Evolutionary conservation across 2,888 invertebrate genomes (phyloP).

Genomic region (Xestia rhomboidea): DNA sequence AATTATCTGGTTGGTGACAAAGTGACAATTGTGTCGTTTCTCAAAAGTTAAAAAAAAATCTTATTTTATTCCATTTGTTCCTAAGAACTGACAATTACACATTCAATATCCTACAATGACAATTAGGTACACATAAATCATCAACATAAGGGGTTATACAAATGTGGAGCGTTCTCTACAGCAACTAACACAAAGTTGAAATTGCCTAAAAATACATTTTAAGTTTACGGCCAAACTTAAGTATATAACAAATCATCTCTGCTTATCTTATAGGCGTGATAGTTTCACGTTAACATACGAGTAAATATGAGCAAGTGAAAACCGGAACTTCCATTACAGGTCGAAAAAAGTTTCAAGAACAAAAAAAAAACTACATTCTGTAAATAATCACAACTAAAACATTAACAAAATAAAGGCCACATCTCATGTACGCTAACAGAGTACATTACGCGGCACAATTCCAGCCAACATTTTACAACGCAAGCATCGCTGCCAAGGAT

Average conservation of each 20-base stretch:
- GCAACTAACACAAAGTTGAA: background rate
- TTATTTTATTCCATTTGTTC: background rate
- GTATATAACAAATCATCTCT: background rate
- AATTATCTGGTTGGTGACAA: background rate
- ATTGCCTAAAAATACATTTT: background rate
- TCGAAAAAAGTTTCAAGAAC: background rate
- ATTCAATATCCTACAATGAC: too few relatives aligned
- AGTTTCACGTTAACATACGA: background rate
- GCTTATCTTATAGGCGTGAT: background rate
- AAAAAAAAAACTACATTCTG: background rate
- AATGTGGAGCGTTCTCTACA: background rate
- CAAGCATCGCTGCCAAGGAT: slow-evolving; percentile 60
- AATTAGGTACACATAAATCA: too few relatives aligned
- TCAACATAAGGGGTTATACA: background rate
- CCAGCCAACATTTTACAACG: slow-evolving; percentile 55
- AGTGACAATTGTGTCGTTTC: background rate
- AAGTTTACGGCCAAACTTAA: background rate
- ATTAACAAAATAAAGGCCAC: slow-evolving; percentile 22
- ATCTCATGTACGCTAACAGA: slow-evolving; percentile 38
- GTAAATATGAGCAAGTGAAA: background rate
- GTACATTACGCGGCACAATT: slow-evolving; percentile 42
- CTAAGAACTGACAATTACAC: background rate
- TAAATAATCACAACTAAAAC: slow-evolving; percentile 4
- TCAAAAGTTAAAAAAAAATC: background rate
- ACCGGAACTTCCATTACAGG: background rate